A percentile compares a stretch with the other conserved stretches of the same genome.
Conservation (phyloP, 2,888 invertebrate genomes). For the Axea sp. region DNA sequence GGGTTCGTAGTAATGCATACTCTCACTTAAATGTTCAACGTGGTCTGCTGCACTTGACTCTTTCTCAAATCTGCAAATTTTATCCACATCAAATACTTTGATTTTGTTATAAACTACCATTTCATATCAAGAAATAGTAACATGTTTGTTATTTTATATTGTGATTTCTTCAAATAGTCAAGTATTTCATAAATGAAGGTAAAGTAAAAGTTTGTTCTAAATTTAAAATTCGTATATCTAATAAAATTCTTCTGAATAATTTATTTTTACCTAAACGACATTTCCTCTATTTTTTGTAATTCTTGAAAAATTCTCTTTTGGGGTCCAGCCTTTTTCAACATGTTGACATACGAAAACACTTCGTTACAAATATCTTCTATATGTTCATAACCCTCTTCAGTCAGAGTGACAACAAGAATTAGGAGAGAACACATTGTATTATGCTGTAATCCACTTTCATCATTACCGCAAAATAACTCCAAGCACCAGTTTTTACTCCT, state of each 20-base stretch:
- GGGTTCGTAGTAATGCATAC: slow-evolving; percentile 90
- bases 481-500: slow-evolving; percentile 74
- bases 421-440: slow-evolving; percentile 84
- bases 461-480: slow-evolving; percentile 80
- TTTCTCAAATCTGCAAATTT: slow-evolving; percentile 82
- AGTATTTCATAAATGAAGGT: no score
- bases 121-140: no score
- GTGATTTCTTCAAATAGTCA: no score
- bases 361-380: slow-evolving; percentile 87
- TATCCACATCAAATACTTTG: no score
- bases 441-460: slow-evolving; percentile 88
- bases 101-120: no score
- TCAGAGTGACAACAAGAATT: slow-evolving; percentile 80
- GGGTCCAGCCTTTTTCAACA: slow-evolving; percentile 85
- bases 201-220: no score
- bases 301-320: slow-evolving; percentile 83
- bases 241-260: no score
- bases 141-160: no score
- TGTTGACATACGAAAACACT: slow-evolving; percentile 89
- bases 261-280: slow-evolving; percentile 64
- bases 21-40: slow-evolving; percentile 87
- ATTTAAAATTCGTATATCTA: no score
- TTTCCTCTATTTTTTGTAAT: slow-evolving; percentile 84
- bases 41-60: slow-evolving; percentile 87
- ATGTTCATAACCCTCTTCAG: slow-evolving; percentile 87